A percentile compares a stretch with the other conserved stretches of the same genome.
Conservation (phyloP, 2,113 vertebrate genomes). For the Crotalus viridis region DNA sequence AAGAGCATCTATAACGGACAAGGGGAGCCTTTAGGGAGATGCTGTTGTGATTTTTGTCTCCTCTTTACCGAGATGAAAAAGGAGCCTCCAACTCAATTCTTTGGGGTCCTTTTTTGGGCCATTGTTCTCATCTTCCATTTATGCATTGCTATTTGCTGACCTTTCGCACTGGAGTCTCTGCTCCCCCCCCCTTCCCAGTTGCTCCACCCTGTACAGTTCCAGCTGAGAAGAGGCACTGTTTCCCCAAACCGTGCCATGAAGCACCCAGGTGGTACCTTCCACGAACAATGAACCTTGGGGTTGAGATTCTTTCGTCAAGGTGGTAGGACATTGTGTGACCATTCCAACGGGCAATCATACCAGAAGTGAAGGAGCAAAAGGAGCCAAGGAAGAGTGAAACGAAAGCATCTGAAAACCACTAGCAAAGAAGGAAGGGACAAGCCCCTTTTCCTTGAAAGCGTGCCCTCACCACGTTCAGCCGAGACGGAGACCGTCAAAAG, state of each 20-base stretch:
- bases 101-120: conserved; percentile 43
- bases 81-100: conserved; percentile 51
- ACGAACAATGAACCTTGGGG: conserved; percentile 49
- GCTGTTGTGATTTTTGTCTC: conserved; percentile 48
- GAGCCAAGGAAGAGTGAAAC: conserved; percentile 41
- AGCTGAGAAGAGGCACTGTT: conserved; percentile 56
- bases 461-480: conserved; percentile 20
- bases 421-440: conserved; percentile 42
- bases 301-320: conserved; percentile 61
- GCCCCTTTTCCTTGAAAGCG: neutral
- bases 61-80: conserved; percentile 39
- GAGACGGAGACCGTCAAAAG: conserved; percentile 45
- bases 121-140: conserved; percentile 48
- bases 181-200: conserved; percentile 12
- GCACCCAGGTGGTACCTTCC: conserved; percentile 33
- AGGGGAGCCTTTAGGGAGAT: conserved; percentile 37
- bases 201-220: conserved; percentile 31
- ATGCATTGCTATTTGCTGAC: conserved; percentile 44
- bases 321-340: conserved; percentile 48
- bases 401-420: conserved; percentile 48
- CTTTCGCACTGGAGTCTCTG: conserved; percentile 58
- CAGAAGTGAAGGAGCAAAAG: conserved; percentile 34
- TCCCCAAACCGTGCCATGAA: neutral
- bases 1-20: conserved; percentile 42
- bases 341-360: conserved; percentile 55